Conservation (phyloP, 35 echinoderm and acorn worm genomes). For the Stichopus chloronotus region DNA sequence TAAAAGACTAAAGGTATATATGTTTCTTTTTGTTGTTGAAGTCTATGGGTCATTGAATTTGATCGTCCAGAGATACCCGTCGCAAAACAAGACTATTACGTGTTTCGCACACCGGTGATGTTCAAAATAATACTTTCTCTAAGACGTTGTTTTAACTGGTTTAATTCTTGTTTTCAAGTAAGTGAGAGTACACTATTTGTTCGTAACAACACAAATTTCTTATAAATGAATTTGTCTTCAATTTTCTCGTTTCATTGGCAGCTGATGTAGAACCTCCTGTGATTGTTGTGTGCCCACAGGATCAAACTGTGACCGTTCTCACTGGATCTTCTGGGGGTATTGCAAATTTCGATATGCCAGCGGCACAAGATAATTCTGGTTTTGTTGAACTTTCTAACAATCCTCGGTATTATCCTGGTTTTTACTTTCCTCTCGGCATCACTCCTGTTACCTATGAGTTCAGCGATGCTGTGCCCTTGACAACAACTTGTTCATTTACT, state of each 20-base stretch:
- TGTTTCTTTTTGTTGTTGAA: too few relatives aligned
- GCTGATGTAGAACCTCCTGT: slow-evolving; percentile 4
- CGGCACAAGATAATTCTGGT: slow-evolving; percentile 38
- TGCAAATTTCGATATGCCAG: background rate
- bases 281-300: background rate
- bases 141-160: too few relatives aligned
- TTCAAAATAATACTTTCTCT: too few relatives aligned
- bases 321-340: slow-evolving; percentile 16
- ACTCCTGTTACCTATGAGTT: slow-evolving; percentile 29
- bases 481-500: slow-evolving; percentile 9
- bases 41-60: too few relatives aligned
- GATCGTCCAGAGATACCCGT: too few relatives aligned
- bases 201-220: too few relatives aligned
- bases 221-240: too few relatives aligned
- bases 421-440: slow-evolving; percentile 46
- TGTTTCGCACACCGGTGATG: too few relatives aligned
- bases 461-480: slow-evolving; percentile 30
- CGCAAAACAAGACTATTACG: too few relatives aligned
- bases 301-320: slow-evolving; percentile 7
- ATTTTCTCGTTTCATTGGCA: background rate
- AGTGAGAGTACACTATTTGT: too few relatives aligned
- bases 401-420: slow-evolving; percentile 17
- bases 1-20: too few relatives aligned
- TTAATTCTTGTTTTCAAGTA: too few relatives aligned
- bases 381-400: background rate